Evolutionary conservation across 1,140 invertebrate genomes (phyloP), one percentile per base, ranked within the genome.

Genomic region (Linepithema humile): DNA sequence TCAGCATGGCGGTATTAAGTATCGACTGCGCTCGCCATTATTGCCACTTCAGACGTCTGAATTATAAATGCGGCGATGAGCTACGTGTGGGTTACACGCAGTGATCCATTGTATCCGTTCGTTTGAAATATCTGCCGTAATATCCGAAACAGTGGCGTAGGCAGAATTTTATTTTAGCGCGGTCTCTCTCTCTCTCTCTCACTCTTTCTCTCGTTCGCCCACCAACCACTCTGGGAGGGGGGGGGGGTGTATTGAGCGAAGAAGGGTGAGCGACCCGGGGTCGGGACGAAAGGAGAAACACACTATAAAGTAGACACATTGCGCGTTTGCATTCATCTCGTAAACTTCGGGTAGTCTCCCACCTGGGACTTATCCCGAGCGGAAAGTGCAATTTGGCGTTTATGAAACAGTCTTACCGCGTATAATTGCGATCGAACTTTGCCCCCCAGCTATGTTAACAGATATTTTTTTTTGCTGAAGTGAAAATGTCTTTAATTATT

Each of bases 61-160:
- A 89, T 89, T 86, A 89, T 89, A 86, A 89, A 87, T 87, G 82
- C 87, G 32, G 15, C 57, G 85, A 86, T 70, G 88, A 87, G 82
- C 26, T 69, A 65, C 26, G 53, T 48, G 23, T 73, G 20, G 5
- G 62, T 57, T 55, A 55, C 15, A 57, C 72, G 53, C 60, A 50
- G 45, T 77, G 69, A 70, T 82, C 75, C 69, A 65, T 82, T 64
- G 67, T 29, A 55, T 12, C 50, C 40, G 17, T 57, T 69, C 43
- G 69, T 35, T 89, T 89, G 82, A 88, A 88, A 89, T 89, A 89
- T 88, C 45, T 86, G 32, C 57, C 62, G 67, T 84, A 89, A 88
- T 89, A 89, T 89, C 48, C 80, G 62, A 85, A 89, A 88, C 82
- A 77, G 70, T 86, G 73, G 75, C 75, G 70, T 80, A 83, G 78